These are phyloP conservation scores for Drosophila rhopaloa DNA, from an alignment of 1,140 invertebrate species.

Conservation along the genomic window DNA sequence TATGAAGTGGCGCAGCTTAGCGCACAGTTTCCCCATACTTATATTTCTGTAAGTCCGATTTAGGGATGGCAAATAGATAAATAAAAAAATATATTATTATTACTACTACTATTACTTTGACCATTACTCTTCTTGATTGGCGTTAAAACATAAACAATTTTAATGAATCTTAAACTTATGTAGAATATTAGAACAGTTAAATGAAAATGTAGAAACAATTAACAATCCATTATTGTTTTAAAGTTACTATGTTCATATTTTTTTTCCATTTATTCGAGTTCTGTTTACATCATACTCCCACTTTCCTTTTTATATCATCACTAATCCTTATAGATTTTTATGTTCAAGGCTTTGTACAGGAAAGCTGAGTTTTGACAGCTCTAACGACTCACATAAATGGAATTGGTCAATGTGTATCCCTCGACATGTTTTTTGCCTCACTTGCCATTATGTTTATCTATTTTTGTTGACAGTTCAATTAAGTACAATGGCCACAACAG, in stretches of 20 bases:
- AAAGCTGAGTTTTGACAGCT: conserved; percentile 5
- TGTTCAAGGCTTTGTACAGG: not conserved
- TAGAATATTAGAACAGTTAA: no score
- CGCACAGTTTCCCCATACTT: conserved; percentile 44
- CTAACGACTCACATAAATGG: conserved; percentile 8
- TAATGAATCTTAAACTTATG: no score
- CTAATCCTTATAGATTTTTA: not conserved
- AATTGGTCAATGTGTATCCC: conserved; percentile 14
- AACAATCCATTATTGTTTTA: no score
- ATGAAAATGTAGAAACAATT: no score
- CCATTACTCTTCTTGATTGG: no score
- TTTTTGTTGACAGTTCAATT: conserved; percentile 79
- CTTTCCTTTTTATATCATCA: not conserved
- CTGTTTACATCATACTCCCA: no score
- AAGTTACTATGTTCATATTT: no score
- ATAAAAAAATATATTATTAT: no score
- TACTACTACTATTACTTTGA: no score
- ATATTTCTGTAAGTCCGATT: not conserved
- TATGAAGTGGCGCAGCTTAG: conserved; percentile 75
- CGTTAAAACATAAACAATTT: no score
- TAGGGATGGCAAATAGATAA: not conserved
- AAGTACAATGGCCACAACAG: conserved; percentile 75
- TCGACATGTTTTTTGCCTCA: conserved; percentile 25
- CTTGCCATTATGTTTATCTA: conserved; percentile 70
- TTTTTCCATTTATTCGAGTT: not conserved